phyloP scores from a whole-genome alignment of 2,888 invertebrate species.

The Callimorpha dominula region DNA sequence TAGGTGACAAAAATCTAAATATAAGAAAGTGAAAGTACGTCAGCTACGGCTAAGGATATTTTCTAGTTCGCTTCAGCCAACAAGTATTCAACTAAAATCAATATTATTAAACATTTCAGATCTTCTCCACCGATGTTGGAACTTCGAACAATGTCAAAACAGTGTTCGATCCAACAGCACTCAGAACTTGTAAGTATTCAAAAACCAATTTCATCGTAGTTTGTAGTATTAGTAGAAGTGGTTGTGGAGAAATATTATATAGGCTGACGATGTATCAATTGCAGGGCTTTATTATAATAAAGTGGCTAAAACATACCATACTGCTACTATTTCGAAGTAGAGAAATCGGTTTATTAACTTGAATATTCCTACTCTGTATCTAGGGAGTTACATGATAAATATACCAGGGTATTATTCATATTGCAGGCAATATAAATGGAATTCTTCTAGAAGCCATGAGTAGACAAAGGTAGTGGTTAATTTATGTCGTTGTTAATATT shows the following conservation, averaged over 20 bases:
- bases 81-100: not conserved
- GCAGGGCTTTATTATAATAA: not conserved
- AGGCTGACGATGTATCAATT: not conserved
- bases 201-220: not conserved
- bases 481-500: too few relatives aligned
- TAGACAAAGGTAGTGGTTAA: too few relatives aligned
- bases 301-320: too few relatives aligned
- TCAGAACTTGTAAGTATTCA: constrained; percentile 7
- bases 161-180: not conserved
- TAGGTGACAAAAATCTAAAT: too few relatives aligned
- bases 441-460: too few relatives aligned
- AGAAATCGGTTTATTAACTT: not conserved
- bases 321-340: not conserved
- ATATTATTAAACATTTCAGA: not conserved
- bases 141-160: not conserved
- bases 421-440: too few relatives aligned
- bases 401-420: too few relatives aligned
- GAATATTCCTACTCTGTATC: too few relatives aligned
- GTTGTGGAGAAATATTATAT: not conserved
- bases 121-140: not conserved
- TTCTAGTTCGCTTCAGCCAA: not conserved
- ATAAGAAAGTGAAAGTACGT: too few relatives aligned
- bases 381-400: too few relatives aligned
- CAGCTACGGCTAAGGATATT: not conserved
- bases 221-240: too few relatives aligned